Evolutionary conservation across 2,888 invertebrate genomes (phyloP), one percentile per base, ranked within the genome.

Genomic region (Odontothrips loti): DNA sequence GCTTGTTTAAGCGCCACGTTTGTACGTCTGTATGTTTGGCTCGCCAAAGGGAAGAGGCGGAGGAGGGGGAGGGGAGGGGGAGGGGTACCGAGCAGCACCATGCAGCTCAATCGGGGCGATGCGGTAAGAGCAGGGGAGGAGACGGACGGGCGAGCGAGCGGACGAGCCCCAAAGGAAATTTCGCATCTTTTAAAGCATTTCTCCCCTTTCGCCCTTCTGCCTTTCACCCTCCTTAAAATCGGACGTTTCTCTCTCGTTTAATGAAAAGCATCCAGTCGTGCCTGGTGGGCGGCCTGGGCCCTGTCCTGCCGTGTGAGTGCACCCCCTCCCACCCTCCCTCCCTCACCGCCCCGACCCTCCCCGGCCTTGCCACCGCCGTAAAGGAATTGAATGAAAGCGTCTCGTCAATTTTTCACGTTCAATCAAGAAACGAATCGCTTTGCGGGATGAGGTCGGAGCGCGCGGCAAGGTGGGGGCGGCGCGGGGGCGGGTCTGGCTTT

Each of bases 391-490:
- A 75, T 75, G 68, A 75, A 75, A 75, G 68, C 23, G 68, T 23
- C 68, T 75, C 68, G 68, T 75, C 68, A 75, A 75, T 75, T 75
- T 75, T 75, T 75, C 68, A 75, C 68, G 68, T 75, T 75, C 68
- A 75, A 75, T 75, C 68, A 75, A 75, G 68, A 75, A 75, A 75
- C 68, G 68, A 75, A 75, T 75, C 68, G 68, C 68, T 75, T 75
- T 75, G 68, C 27, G 23, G 68, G 68, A 75, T 75, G 58, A 58
- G 58, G 58, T 58, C 58, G 68, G 68, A 75, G 68, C 15, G 10
- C 58, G 58, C 23, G 68, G 27, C 27, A 10, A 58, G 68, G 68
- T 43, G 34, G 34, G 34, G 34, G 34, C 34, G 34, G 34, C 34
- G 34, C 6, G 34, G 34, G 58, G 58, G 58, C 58, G 58, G 58